Evolutionary conservation across 2,888 invertebrate species (phyloP).

Genomic region (Epirrhoe tristata): DNA sequence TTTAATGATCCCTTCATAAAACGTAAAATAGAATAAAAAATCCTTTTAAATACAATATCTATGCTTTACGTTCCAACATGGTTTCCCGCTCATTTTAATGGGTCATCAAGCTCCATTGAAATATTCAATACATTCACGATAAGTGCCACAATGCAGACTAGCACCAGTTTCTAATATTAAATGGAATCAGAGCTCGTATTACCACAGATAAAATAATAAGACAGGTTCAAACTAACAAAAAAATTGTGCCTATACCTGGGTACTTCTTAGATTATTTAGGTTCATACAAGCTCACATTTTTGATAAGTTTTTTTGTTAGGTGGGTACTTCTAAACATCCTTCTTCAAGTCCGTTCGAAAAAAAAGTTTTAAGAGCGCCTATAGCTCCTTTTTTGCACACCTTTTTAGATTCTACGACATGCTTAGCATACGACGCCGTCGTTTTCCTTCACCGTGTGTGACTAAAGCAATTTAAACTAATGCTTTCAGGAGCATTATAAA

Average conservation of each 20-base stretch:
- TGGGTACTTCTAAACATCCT: no score
- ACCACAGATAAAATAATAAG: no score
- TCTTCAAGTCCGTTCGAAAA: no score
- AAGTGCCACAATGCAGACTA: not conserved
- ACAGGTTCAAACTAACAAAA: no score
- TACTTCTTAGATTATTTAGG: no score
- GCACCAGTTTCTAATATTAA: not conserved
- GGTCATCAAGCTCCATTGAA: not conserved
- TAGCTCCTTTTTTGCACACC: no score
- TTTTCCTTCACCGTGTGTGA: not conserved
- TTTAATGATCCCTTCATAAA: not conserved
- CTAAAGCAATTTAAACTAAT: not conserved
- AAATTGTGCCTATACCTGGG: no score
- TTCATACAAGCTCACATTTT: no score
- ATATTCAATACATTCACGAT: not conserved
- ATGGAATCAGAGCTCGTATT: not conserved
- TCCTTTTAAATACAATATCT: not conserved
- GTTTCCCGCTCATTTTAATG: slow-evolving; percentile 1
- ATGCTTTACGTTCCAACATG: not conserved
- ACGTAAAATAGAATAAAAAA: not conserved
- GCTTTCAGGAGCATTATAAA: not conserved
- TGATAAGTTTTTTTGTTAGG: no score
- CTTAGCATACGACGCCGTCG: no score
- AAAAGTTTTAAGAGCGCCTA: no score
- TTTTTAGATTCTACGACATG: no score